Percentiles rank a stretch among this genome's conserved stretches.
These are phyloP conservation scores for Gopherus evgoodei DNA, from an alignment of 2,113 vertebrate species.

Conservation along the genomic window DNA sequence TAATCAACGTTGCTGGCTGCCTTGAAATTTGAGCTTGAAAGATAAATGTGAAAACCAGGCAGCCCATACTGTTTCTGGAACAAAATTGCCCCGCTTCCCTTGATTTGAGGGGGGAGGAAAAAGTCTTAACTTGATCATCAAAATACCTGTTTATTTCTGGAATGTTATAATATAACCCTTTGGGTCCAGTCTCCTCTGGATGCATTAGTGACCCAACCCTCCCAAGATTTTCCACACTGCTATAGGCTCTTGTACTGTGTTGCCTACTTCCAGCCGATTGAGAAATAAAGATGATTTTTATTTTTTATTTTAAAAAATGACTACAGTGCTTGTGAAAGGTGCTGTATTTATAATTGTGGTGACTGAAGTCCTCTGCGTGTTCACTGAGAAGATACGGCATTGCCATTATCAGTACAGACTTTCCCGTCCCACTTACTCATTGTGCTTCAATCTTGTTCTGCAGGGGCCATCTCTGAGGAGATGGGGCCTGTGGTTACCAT, in stretches of 20 bases:
- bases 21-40: slow-evolving; percentile 72
- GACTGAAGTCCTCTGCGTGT: background rate
- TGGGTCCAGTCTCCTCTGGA: background rate
- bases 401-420: background rate
- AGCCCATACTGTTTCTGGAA: slow-evolving; percentile 60
- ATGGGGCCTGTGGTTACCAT: background rate
- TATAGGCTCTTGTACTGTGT: rapidly evolving
- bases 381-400: background rate
- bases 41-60: slow-evolving; percentile 67
- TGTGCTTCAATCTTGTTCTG: background rate
- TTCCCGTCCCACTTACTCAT: background rate
- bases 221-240: background rate
- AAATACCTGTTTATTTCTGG: background rate
- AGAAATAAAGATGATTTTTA: background rate
- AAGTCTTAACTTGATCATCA: background rate
- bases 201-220: background rate
- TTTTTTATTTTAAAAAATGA: background rate
- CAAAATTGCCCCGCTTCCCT: slow-evolving; percentile 42
- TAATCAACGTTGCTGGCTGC: slow-evolving; percentile 62
- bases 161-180: background rate
- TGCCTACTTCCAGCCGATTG: background rate
- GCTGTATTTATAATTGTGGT: background rate
- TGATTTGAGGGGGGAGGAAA: slow-evolving; percentile 45
- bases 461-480: slow-evolving; percentile 16
- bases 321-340: background rate